Base-by-base conservation (phyloP, 1,140 invertebrate genomes). In the Tribolium madens region DNA sequence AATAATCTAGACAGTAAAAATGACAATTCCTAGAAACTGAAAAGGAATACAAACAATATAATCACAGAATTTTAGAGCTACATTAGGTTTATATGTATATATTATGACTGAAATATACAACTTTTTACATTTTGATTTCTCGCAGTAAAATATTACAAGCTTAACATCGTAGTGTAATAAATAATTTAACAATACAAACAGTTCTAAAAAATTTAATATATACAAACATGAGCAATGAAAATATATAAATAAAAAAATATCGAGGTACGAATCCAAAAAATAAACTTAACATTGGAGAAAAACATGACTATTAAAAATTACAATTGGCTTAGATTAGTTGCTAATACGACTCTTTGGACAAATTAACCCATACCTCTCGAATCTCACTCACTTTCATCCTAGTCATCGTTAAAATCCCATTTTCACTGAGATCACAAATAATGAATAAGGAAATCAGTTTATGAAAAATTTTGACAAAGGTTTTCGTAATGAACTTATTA, bases 51-150 rank as follows among this genome's bases (percentile, higher is more conserved):
- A 71, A 81, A 81, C 79, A 78, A 81, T 79, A 80, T 75, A 79
- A 81, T 81, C 80, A 81, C 80, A 81, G 80, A 81, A 81, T 79
- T 78, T 75, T 79, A 76, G 73, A 73, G 70, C 76, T 68, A 68
- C 26, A 74, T 74, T 74, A 73, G 46, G n/a, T n/a, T n/a, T n/a
- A n/a, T 48, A 18, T 50, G 9, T 73, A 72, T 72, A 17, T 52
- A 9, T 42, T 42, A 48, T 72, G 70, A 64, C 57, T 64, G 57
- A 72, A 72, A 72, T 72, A 72, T 72, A 50, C 73, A 74, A 53
- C 21, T 73, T 74, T 74, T 57, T 60, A 47, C 53, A 57, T 74
- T 74, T 74, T 64, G 36, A 74, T 57, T 74, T 74, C 36, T 74
- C 52, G 53, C 73, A 57, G 53, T 74, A 74, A 74, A 60, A 57